Conservation (phyloP, 2,797 vertebrate genomes). For the Molossus alvarezi region DNA sequence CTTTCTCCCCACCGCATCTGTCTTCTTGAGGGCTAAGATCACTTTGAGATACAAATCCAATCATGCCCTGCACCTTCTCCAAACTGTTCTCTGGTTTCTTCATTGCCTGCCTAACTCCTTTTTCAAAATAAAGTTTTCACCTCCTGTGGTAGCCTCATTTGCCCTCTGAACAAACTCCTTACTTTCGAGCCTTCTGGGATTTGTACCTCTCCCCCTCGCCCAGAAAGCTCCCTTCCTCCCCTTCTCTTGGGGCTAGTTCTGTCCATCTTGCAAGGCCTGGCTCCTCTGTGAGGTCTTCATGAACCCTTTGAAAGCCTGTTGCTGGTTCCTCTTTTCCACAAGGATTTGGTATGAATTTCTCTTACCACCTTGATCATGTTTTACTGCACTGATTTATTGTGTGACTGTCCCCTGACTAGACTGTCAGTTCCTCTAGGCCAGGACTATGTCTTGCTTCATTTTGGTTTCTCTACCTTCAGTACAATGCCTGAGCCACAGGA, state of each 20-base stretch:
- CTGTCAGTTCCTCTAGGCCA: not conserved
- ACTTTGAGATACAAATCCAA: not conserved
- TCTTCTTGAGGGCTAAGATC: not conserved
- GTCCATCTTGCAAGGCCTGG: not conserved
- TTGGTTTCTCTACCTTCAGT: conserved; percentile 39
- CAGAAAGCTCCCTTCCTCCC: not conserved
- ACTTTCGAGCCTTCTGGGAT: not conserved
- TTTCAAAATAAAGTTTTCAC: conserved; percentile 16
- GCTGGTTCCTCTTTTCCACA: not conserved
- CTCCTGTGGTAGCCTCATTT: not conserved
- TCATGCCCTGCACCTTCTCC: not conserved
- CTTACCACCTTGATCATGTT: not conserved
- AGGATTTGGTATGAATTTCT: not conserved
- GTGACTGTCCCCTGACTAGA: not conserved
- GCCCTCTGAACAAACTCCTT: not conserved
- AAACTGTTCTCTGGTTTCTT: conserved; percentile 26
- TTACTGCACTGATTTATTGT: not conserved
- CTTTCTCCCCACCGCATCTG: not conserved
- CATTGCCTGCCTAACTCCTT: not conserved
- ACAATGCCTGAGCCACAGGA: not conserved
- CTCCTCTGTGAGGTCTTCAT: not conserved
- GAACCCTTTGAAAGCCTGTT: not conserved
- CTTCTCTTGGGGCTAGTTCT: not conserved
- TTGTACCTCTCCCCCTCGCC: not conserved
- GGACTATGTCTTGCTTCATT: not conserved